These are phyloP conservation scores for Elephas maximus DNA, from an alignment of 2,113 vertebrate species.

Conservation along the genomic window DNA sequence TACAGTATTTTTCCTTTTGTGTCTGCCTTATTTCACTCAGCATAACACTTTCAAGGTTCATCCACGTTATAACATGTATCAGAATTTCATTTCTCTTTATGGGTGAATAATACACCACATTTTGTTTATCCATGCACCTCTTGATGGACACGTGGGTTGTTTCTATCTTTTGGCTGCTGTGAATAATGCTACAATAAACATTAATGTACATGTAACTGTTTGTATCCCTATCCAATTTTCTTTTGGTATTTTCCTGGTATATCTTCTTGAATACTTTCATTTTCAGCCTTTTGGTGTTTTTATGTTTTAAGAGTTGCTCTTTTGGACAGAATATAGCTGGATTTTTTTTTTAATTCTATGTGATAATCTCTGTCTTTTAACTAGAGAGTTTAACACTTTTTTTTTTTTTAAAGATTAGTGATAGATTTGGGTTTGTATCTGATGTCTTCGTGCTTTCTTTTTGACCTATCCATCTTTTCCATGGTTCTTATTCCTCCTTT, in stretches of 20 bases:
- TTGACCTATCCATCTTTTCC: not conserved
- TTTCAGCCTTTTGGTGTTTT: not conserved
- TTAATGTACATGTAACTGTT: too few relatives aligned
- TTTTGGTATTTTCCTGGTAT: not conserved
- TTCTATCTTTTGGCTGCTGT: too few relatives aligned
- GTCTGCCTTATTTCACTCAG: too few relatives aligned
- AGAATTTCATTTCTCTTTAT: too few relatives aligned
- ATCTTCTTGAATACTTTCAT: not conserved
- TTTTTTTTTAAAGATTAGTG: not conserved
- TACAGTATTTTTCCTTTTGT: too few relatives aligned
- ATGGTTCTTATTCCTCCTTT: slow-evolving; percentile 6
- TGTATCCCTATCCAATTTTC: too few relatives aligned
- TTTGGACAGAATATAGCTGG: not conserved
- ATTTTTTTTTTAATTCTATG: not conserved
- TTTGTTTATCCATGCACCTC: too few relatives aligned
- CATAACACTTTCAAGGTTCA: too few relatives aligned
- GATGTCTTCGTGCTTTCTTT: not conserved
- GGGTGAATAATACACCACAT: too few relatives aligned
- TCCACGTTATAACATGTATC: too few relatives aligned
- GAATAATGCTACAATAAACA: too few relatives aligned
- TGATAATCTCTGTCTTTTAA: not conserved
- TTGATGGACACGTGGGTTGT: too few relatives aligned
- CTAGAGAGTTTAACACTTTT: not conserved
- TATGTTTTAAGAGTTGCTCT: not conserved
- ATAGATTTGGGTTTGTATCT: not conserved